Percentiles rank a stretch among this genome's conserved stretches.
Evolutionary conservation across 1,140 invertebrate species (phyloP).

Genomic region (Cotesia chilonis): DNA sequence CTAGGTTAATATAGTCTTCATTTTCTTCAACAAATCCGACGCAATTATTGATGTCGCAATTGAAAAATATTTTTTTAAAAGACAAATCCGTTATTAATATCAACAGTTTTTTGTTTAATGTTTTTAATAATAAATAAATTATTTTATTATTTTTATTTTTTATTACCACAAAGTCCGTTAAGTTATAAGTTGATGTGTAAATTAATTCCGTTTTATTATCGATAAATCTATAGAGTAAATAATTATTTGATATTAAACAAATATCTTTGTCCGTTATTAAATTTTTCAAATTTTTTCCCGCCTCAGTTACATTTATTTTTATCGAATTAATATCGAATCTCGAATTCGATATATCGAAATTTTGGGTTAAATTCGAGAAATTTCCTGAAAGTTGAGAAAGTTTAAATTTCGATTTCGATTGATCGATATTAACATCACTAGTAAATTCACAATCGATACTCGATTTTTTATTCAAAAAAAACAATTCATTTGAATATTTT

Average conservation of each 20-base stretch:
- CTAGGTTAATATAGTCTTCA: no score
- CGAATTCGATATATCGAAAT: no score
- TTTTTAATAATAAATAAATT: constrained; percentile 47
- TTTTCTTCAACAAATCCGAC: no score
- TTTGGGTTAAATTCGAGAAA: no score
- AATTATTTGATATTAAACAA: constrained; percentile 47
- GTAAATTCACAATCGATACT: no score
- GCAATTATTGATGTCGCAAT: no score
- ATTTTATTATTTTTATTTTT: constrained; percentile 39
- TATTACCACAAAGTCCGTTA: constrained; percentile 46
- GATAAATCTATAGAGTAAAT: constrained; percentile 41
- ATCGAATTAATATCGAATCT: no score
- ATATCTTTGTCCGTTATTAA: not conserved
- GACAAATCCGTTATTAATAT: constrained; percentile 31
- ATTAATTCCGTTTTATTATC: constrained; percentile 43
- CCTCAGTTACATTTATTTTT: no score
- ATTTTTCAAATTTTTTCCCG: no score
- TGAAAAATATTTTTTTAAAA: constrained; percentile 19
- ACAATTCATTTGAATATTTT: constrained; percentile 40
- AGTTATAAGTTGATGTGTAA: constrained; percentile 39
- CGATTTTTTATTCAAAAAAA: constrained; percentile 27
- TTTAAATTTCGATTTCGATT: no score
- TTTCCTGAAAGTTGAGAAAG: no score
- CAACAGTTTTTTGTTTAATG: constrained; percentile 1
- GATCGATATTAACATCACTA: no score